These are phyloP conservation scores for Lutraria lutraria DNA, from an alignment of 2,888 invertebrate species.

Conservation along the genomic window DNA sequence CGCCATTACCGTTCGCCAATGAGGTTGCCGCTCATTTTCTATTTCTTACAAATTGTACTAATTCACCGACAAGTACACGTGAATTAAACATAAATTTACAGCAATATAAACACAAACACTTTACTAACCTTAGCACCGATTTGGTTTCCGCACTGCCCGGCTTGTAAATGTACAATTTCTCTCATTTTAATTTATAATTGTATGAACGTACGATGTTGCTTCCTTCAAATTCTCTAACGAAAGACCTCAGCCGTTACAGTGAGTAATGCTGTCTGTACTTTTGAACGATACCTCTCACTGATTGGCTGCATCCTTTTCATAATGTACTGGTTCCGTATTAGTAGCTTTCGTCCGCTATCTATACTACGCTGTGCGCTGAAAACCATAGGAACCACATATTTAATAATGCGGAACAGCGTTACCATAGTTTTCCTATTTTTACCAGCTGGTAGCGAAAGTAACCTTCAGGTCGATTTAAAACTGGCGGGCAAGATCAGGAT, in stretches of 20 bases:
- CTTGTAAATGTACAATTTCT: slow-evolving; percentile 26
- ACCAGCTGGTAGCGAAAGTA: background rate
- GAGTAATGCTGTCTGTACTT: slow-evolving; percentile 20
- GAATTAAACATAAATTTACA: background rate
- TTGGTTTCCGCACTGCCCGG: slow-evolving; percentile 18
- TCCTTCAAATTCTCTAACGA: slow-evolving; percentile 20
- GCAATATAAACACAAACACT: background rate
- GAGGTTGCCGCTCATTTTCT: background rate
- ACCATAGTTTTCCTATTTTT: slow-evolving; percentile 20
- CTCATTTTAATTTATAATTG: background rate
- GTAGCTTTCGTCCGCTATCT: background rate
- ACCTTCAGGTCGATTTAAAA: slow-evolving; percentile 10
- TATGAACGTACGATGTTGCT: slow-evolving; percentile 21
- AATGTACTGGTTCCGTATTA: slow-evolving; percentile 13
- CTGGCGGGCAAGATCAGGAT: background rate
- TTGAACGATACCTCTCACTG: background rate
- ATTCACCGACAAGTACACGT: background rate
- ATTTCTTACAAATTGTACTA: background rate
- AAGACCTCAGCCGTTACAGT: slow-evolving; percentile 28
- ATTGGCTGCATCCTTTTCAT: slow-evolving; percentile 51
- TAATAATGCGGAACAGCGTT: slow-evolving; percentile 12
- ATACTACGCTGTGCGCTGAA: background rate
- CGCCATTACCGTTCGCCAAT: background rate
- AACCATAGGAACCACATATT: background rate
- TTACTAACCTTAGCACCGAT: slow-evolving; percentile 18